Base-by-base conservation (phyloP, 2,113 vertebrate genomes). In the Chionodraco myersi region DNA sequence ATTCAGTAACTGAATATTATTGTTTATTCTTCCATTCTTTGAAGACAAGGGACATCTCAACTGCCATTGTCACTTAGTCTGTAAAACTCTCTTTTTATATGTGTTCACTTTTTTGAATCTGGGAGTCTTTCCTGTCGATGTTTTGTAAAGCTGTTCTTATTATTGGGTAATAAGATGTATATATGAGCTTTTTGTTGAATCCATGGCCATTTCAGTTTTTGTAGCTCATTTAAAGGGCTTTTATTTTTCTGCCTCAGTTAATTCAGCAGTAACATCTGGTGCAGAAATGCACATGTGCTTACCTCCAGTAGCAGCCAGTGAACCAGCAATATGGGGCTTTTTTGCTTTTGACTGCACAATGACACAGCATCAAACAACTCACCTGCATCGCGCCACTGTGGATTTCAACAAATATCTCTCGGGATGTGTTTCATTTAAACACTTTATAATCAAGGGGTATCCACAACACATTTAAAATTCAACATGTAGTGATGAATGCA, bases 351-450 rank as follows among this genome's bases (percentile, higher is more conserved):
- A 34, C 41, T 51, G 36, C 9, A 48, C 59, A 26, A 5, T 23
- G 21, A 58, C 34, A 30, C 59, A 23, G 6, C n/a, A 44, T 58
- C 30, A 75, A 75, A 63, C 18, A 57, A 15, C 21, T 67, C 53
- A 59, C 58, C 72, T 44, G 52, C 51, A 18, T 72, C 7, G 0
- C 10, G 68, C 56, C 34, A 14, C 41, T 56, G 45, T 45, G 5
- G 23, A 23, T 69, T 58, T 21, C 21, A 53, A 15, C 13, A 34
- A 21, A 41, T 26, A 14, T 52, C 47, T 48, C 41, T 14, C 3
- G 6, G 18, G 23, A 34, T 26, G 6, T 48, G 16, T 52, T 69
- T 16, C 4, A 0, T 52, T 44, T 7, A 64, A 14, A 67, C 5
- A 8, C 47, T 48, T 52, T 72, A 14, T 60, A 58, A 60, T 45